Evolutionary conservation across 2,888 invertebrate species (phyloP).

Genomic region (Nomada fabriciana): DNA sequence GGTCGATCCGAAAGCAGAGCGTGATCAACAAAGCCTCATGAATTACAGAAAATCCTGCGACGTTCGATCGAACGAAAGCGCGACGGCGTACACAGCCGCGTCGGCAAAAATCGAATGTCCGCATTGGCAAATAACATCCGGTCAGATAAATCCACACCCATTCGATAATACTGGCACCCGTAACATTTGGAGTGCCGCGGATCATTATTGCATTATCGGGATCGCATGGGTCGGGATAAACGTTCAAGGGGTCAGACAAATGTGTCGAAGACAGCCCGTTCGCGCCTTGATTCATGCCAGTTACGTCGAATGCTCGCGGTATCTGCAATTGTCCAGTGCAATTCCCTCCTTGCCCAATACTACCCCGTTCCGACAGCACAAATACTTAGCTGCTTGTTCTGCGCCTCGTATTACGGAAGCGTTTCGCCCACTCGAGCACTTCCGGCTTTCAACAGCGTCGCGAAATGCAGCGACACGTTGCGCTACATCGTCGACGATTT

Average conservation of each 20-base stretch:
- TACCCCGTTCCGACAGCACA: conserved; percentile 28
- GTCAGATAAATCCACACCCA: conserved; percentile 35
- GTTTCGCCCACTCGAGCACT: conserved; percentile 20
- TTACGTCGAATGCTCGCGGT: conserved; percentile 16
- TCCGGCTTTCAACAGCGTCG: conserved; percentile 40
- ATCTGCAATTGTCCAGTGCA: conserved; percentile 36
- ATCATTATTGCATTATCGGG: conserved; percentile 45
- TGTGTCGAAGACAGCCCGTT: background rate
- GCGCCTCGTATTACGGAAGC: conserved; percentile 3
- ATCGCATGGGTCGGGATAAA: background rate
- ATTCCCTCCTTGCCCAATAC: conserved; percentile 18
- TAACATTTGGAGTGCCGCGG: conserved; percentile 41
- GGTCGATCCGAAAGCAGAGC: background rate
- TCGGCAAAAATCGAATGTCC: conserved; percentile 44
- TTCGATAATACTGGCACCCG: conserved; percentile 26
- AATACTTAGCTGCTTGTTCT: conserved; percentile 27
- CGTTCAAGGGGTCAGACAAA: conserved; percentile 1
- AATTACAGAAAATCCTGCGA: conserved; percentile 32
- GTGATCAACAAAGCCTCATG: conserved; percentile 15
- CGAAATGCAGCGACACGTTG: conserved; percentile 7
- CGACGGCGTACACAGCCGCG: background rate
- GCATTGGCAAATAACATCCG: conserved; percentile 38
- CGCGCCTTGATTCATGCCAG: background rate
- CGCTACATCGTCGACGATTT: conserved; percentile 16
- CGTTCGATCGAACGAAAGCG: conserved; percentile 22